phyloP scores from a whole-genome alignment of 2,113 vertebrate genomes.

The Xyrauchen texanus region DNA sequence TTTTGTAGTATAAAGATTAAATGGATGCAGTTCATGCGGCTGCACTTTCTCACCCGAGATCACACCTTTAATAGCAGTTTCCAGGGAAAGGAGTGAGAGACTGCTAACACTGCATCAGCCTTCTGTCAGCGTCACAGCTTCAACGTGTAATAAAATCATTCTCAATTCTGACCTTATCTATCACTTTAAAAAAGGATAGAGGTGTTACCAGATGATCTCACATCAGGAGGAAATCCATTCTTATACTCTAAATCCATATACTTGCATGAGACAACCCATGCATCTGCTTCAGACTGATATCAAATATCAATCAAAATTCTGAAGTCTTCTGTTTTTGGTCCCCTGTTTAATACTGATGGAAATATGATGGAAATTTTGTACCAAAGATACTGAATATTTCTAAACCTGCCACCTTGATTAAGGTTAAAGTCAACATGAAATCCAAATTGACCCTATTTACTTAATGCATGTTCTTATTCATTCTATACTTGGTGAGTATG shows the following conservation, averaged over 20 bases:
- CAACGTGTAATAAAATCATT: slow-evolving; percentile 27
- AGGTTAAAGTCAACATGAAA: too few species aligned
- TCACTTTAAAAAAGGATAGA: slow-evolving; percentile 12
- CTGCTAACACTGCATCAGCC: background rate
- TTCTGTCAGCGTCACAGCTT: background rate
- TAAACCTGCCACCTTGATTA: too few species aligned
- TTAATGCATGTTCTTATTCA: too few species aligned
- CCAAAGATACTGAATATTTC: too few species aligned
- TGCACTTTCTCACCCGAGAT: slow-evolving; percentile 6
- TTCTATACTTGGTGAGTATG: too few species aligned
- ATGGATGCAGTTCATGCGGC: background rate
- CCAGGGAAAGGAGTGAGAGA: background rate
- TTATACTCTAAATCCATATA: background rate
- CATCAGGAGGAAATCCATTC: background rate
- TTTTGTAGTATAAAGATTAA: too few species aligned
- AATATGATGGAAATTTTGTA: background rate
- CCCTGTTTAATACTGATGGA: background rate
- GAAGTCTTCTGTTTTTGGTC: background rate
- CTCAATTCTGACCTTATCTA: slow-evolving; percentile 27
- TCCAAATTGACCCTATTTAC: too few species aligned
- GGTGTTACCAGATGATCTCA: background rate
- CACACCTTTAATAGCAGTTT: background rate
- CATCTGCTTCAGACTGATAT: slow-evolving; percentile 8
- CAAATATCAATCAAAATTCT: slow-evolving; percentile 1
- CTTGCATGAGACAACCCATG: background rate